These are phyloP conservation scores for Gymnogyps californianus DNA, from an alignment of 2,113 vertebrate species.

Conservation along the genomic window DNA sequence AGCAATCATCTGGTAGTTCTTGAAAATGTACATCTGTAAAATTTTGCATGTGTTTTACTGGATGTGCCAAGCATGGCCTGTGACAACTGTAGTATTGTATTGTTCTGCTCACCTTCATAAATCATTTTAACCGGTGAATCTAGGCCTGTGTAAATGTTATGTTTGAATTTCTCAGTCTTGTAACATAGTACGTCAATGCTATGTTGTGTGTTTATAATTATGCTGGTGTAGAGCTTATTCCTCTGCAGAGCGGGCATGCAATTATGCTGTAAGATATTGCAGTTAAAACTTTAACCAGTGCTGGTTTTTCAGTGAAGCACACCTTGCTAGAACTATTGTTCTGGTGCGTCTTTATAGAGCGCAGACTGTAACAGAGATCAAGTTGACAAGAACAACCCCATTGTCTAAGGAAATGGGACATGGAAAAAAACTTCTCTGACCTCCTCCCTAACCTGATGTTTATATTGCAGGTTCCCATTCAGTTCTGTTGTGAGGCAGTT, in stretches of 20 bases:
- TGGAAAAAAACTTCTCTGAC: neutral
- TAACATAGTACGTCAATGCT: neutral
- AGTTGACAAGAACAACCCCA: neutral
- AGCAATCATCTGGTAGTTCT: neutral
- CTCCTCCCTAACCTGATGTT: neutral
- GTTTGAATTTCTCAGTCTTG: neutral
- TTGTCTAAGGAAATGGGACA: neutral
- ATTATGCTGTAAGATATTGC: accelerated
- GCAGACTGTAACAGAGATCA: neutral
- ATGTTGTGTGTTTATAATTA: neutral
- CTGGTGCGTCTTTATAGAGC: neutral
- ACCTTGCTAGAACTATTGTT: neutral
- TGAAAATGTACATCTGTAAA: neutral
- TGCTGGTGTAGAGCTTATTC: neutral
- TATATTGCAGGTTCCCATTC: neutral
- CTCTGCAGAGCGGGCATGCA: neutral
- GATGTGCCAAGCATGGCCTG: neutral
- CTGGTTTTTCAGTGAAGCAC: neutral
- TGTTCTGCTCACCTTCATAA: neutral
- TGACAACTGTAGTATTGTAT: neutral
- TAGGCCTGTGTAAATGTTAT: neutral
- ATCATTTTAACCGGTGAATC: neutral
- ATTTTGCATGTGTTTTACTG: neutral
- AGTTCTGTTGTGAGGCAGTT: neutral
- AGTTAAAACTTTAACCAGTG: neutral